Evolutionary conservation across 53 echinoderm and acorn worm species (phyloP).

Genomic region (Pentamera pediparva): DNA sequence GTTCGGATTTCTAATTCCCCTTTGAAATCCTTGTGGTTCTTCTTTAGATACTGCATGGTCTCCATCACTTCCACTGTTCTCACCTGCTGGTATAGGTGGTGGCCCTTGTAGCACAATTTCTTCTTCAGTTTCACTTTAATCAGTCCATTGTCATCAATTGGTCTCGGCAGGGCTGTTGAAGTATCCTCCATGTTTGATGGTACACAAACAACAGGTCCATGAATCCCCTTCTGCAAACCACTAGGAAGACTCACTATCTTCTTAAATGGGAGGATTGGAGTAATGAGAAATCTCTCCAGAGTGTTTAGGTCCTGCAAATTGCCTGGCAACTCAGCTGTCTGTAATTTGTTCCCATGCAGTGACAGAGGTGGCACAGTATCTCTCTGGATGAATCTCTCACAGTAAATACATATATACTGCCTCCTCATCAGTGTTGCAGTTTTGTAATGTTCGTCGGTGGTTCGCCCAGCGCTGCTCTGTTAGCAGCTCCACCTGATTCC

Average conservation of each 20-base stretch:
- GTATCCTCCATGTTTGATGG: conserved; percentile 31
- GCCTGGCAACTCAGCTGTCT: background rate
- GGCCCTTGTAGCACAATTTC: conserved; percentile 50
- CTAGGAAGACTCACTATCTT: conserved; percentile 41
- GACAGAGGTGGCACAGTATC: background rate
- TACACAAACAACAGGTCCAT: conserved; percentile 58
- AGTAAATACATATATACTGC: background rate
- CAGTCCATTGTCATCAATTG: conserved; percentile 28
- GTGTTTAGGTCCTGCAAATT: background rate
- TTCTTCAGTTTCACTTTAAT: conserved; percentile 59
- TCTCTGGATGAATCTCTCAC: background rate
- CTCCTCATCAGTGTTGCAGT: no score
- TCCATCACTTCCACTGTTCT: no score
- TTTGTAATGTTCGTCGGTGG: no score
- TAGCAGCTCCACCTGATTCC: no score
- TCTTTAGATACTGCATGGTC: no score
- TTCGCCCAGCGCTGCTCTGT: no score
- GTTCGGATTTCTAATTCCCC: no score
- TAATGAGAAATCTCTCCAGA: conserved; percentile 39
- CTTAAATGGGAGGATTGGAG: conserved; percentile 43
- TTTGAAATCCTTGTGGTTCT: no score
- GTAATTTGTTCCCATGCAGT: conserved; percentile 21
- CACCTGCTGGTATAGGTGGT: conserved; percentile 59
- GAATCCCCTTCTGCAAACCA: conserved; percentile 44
- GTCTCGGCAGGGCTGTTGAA: conserved; percentile 29